These are phyloP conservation scores for Dryobota labecula DNA, from an alignment of 2,888 invertebrate species.

Conservation along the genomic window DNA sequence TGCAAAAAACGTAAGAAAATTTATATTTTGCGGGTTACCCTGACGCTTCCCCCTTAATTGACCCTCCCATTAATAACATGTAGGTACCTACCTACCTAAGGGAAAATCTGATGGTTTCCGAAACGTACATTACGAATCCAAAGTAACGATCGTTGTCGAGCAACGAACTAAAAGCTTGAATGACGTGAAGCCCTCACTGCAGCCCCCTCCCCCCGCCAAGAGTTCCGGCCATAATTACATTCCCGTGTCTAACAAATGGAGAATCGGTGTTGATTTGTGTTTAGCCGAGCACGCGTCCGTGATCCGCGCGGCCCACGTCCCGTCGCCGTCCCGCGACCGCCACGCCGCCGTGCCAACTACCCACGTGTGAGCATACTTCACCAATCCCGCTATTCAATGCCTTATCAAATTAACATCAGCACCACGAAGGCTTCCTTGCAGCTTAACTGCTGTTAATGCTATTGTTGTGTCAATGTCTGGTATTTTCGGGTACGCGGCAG, in stretches of 20 bases:
- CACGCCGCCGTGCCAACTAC: slow-evolving; percentile 16
- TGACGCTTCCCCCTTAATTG: no score
- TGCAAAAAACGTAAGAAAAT: no score
- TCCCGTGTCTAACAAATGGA: slow-evolving; percentile 92
- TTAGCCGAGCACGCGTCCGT: slow-evolving; percentile 83
- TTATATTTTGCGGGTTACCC: no score
- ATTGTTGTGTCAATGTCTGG: slow-evolving; percentile 35
- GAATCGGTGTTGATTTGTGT: slow-evolving; percentile 92
- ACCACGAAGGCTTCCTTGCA: slow-evolving; percentile 31
- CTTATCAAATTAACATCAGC: slow-evolving; percentile 52
- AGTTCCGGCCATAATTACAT: slow-evolving; percentile 91
- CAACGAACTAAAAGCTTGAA: slow-evolving; percentile 88
- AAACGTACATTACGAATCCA: slow-evolving; percentile 78
- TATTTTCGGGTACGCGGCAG: slow-evolving; percentile 18
- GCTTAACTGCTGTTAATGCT: slow-evolving; percentile 33
- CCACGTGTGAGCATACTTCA: slow-evolving; percentile 49
- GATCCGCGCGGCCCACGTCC: slow-evolving; percentile 77
- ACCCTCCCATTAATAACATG: slow-evolving; percentile 18
- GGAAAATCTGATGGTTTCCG: slow-evolving; percentile 72
- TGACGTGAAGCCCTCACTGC: slow-evolving; percentile 79
- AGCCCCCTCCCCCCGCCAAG: slow-evolving; percentile 78
- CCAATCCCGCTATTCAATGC: slow-evolving; percentile 24
- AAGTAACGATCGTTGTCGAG: slow-evolving; percentile 88
- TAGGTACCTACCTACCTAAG: slow-evolving; percentile 2
- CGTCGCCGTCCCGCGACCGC: slow-evolving; percentile 33